phyloP scores from a whole-genome alignment of 1,140 invertebrate genomes.

The Thaumetopoea pityocampa region DNA sequence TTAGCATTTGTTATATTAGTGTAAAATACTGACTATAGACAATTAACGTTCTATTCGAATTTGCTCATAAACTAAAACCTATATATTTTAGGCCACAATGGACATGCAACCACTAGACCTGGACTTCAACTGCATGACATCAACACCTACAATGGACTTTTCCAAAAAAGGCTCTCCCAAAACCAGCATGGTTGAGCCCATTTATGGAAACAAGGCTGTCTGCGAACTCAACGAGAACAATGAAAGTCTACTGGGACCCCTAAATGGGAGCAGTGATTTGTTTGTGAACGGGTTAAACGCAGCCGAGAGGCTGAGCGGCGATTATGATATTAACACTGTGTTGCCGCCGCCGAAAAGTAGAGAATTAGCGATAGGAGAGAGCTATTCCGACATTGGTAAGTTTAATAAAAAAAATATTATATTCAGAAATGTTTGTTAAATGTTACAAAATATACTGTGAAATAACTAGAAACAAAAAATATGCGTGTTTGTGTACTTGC shows the following conservation, averaged over 20 bases:
- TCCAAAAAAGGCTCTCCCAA: constrained; percentile 66
- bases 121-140: constrained; percentile 70
- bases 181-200: constrained; percentile 58
- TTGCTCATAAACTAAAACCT: not conserved
- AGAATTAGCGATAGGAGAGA: constrained; percentile 72
- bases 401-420: constrained; percentile 29
- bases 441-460: too few species aligned
- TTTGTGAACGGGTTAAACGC: constrained; percentile 58
- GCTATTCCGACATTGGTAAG: constrained; percentile 74
- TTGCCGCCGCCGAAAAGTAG: constrained; percentile 69
- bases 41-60: not conserved
- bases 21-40: not conserved
- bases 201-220: constrained; percentile 65
- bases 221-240: constrained; percentile 64
- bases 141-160: constrained; percentile 65
- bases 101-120: constrained; percentile 68
- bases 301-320: constrained; percentile 62
- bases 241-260: constrained; percentile 48
- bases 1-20: not conserved
- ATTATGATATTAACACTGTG: constrained; percentile 70
- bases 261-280: constrained; percentile 58
- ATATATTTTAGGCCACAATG: constrained; percentile 45
- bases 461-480: too few species aligned
- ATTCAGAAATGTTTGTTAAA: too few species aligned
- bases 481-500: constrained; percentile 1